Conservation (phyloP, 2,888 invertebrate species). For the Lycocerus yunnanus region DNA sequence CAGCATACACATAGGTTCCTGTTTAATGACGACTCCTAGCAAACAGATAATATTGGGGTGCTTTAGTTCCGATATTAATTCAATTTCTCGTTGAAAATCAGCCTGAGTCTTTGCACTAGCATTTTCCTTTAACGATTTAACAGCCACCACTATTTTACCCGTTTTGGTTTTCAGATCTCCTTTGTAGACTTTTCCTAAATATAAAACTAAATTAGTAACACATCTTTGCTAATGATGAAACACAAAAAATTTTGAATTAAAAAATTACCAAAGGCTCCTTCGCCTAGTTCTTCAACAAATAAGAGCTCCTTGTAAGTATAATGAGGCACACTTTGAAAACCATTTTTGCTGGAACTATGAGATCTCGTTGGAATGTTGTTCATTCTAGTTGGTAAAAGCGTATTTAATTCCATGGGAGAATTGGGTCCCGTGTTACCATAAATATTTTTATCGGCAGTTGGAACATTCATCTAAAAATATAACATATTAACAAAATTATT, state of each 20-base stretch:
- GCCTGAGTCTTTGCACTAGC: constrained; percentile 88
- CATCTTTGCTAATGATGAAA: background rate
- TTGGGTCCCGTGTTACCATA: constrained; percentile 79
- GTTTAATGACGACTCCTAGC: constrained; percentile 86
- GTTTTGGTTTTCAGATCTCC: constrained; percentile 79
- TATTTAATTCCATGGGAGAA: constrained; percentile 84
- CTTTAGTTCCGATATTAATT: constrained; percentile 89
- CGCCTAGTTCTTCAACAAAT: constrained; percentile 90
- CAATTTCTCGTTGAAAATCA: constrained; percentile 93
- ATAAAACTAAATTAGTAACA: constrained; percentile 9
- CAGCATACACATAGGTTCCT: constrained; percentile 92
- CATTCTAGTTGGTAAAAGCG: constrained; percentile 63
- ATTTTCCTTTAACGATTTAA: constrained; percentile 93
- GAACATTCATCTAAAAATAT: constrained; percentile 62
- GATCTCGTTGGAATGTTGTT: constrained; percentile 54
- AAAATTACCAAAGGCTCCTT: constrained; percentile 87
- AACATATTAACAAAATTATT: background rate
- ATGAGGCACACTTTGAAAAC: constrained; percentile 71
- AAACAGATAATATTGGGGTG: constrained; percentile 97
- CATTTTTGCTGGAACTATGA: constrained; percentile 49
- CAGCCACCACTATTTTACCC: constrained; percentile 81
- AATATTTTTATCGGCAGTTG: constrained; percentile 78
- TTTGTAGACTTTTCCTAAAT: constrained; percentile 87
- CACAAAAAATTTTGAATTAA: too few species aligned
- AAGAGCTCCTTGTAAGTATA: constrained; percentile 83